Base-by-base conservation (phyloP, 2,888 invertebrate genomes). In the Microplitis deprimator region DNA sequence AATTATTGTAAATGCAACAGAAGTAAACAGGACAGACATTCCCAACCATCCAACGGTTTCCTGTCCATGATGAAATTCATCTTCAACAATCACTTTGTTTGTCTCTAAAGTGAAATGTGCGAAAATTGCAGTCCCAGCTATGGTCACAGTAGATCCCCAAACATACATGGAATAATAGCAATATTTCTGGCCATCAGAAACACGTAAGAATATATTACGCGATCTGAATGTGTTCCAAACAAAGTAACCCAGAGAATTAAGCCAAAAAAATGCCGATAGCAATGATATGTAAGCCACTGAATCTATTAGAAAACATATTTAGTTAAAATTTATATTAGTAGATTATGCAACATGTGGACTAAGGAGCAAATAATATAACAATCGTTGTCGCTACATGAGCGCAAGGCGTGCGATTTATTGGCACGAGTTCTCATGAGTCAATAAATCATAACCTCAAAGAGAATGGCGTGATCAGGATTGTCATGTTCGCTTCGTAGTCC, bases 221-320 rank as follows among this genome's bases (percentile, higher is more conserved):
- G 96, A 96, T 84, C 96, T 94, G 87, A 96, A 96, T 1, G 96
- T 96, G 88, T 94, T 95, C 96, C 96, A 96, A 80, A 96, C 94
- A 87, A 96, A 96, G 87, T 95, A 96, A 71, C 96, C 96, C 80
- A 96, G 92, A 86, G 95, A 95, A 83, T 95, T 96, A 3, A 96
- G 90, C 96, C 96, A 96, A 86, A 96, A 96, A 90, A 96, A 96
- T 72, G 96, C 95, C 50, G 94, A 95, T 81, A 96, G 87, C 74
- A 96, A 90, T 85, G 95, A 95, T 74, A 95, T 91, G 84, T 95
- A 96, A 81, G 95, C 91, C 82, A 96, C 92, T 6, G 94, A 93
- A 91, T 96, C 96, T 95, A 50, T 50, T 8, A 13, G 13, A 50
- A 50, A 50, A 13, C 50, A 50, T 13, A 10, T 50, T 10, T 10